Conservation (phyloP, 2,888 invertebrate species). For the Drosophila meridionalis region DNA sequence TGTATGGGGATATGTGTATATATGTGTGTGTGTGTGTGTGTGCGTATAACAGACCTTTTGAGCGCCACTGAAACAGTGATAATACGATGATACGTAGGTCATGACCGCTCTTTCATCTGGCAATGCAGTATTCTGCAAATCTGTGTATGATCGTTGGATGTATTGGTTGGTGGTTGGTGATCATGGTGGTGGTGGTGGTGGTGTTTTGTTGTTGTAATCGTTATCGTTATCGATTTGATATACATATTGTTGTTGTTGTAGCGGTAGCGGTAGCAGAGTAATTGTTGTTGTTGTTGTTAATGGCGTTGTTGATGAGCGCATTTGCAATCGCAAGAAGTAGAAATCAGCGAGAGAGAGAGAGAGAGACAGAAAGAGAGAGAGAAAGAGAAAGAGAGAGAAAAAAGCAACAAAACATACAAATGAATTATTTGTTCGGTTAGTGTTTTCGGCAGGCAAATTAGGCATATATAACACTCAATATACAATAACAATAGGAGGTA, state of each 20-base stretch:
- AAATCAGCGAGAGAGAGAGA: conserved; percentile 51
- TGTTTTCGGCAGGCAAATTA: conserved; percentile 47
- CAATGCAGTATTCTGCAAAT: conserved; percentile 95
- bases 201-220: conserved; percentile 32
- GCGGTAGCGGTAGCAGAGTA: conserved; percentile 51
- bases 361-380: conserved; percentile 25
- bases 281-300: conserved; percentile 59
- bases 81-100: conserved; percentile 99
- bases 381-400: conserved; percentile 40
- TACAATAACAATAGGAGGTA: conserved; percentile 14
- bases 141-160: conserved; percentile 77
- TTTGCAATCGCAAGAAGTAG: conserved; percentile 47
- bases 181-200: conserved; percentile 35
- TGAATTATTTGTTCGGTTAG: conserved; percentile 66
- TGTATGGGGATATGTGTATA: neutral
- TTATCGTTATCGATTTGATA: conserved; percentile 23
- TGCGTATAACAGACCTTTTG: conserved; percentile 94
- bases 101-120: conserved; percentile 99
- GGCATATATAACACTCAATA: conserved; percentile 25
- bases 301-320: conserved; percentile 55
- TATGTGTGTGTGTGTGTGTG: conserved; percentile 7
- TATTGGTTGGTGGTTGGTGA: conserved; percentile 30
- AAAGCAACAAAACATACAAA: conserved; percentile 74
- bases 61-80: conserved; percentile 99
- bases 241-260: conserved; percentile 36